Percentiles rank a stretch among this genome's conserved stretches.
phyloP scores from a whole-genome alignment of 2,113 vertebrate genomes.

The Microcebus tavaratra region DNA sequence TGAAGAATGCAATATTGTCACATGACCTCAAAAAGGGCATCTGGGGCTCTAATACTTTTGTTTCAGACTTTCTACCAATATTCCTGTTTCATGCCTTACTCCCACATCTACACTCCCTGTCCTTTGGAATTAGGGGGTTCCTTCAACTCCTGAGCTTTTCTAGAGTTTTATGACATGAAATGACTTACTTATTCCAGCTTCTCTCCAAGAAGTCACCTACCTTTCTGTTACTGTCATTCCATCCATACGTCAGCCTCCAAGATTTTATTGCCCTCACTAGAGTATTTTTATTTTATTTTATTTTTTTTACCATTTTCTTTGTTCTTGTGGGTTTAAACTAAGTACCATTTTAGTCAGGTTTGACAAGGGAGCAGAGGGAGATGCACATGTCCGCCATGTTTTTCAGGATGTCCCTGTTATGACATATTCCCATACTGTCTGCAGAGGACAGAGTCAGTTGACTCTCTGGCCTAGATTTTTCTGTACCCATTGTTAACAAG shows the following conservation, averaged over 20 bases:
- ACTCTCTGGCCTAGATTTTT: neutral
- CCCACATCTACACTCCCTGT: neutral
- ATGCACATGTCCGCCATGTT: neutral
- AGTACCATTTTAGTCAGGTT: neutral
- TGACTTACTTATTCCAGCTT: neutral
- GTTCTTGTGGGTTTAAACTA: conserved; percentile 4
- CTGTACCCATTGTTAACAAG: neutral
- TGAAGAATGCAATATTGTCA: neutral
- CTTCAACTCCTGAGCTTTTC: neutral
- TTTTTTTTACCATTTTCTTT: conserved; percentile 19
- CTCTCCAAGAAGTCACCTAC: conserved; percentile 50
- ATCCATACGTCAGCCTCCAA: neutral
- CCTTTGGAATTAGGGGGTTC: neutral
- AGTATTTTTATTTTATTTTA: conserved; percentile 31
- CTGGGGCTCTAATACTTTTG: neutral
- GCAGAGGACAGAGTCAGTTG: neutral
- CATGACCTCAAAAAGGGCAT: neutral
- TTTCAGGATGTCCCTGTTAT: neutral
- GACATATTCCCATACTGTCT: neutral
- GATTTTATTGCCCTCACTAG: conserved; percentile 18
- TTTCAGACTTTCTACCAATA: neutral
- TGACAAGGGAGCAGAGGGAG: neutral
- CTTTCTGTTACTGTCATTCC: neutral
- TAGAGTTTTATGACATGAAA: neutral
- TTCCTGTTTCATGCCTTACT: neutral